Evolutionary conservation across 2,113 vertebrate species (phyloP).

Genomic region (Phyllostomus hastatus): DNA sequence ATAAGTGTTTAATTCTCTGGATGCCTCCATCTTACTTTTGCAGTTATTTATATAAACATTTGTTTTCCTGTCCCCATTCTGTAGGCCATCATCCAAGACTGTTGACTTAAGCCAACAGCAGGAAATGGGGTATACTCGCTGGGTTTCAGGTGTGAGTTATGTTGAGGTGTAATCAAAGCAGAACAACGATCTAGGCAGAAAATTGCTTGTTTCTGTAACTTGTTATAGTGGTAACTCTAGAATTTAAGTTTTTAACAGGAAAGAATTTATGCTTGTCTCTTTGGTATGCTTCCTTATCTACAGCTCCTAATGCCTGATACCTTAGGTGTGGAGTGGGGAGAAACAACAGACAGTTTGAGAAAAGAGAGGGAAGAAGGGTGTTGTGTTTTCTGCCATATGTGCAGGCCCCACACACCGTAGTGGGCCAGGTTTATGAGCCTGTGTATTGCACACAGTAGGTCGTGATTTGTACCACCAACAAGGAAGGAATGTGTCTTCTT

Average conservation of each 20-base stretch:
- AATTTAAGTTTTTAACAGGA: not conserved
- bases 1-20: not conserved
- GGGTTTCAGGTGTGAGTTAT: not conserved
- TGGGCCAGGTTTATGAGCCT: not conserved
- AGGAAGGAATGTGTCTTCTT: not conserved
- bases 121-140: not conserved
- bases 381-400: not conserved
- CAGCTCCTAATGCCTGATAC: not conserved
- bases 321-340: not conserved
- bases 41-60: not conserved
- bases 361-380: not conserved
- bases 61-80: not conserved
- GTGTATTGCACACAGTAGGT: not conserved
- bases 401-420: not conserved
- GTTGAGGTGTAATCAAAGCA: not conserved
- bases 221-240: not conserved
- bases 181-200: not conserved
- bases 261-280: not conserved
- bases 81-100: not conserved
- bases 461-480: not conserved
- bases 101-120: not conserved
- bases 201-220: not conserved
- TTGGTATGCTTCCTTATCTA: not conserved
- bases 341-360: not conserved
- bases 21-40: not conserved